phyloP scores from a whole-genome alignment of 1,140 invertebrate species.

The Pseudobourletiella spinata region DNA sequence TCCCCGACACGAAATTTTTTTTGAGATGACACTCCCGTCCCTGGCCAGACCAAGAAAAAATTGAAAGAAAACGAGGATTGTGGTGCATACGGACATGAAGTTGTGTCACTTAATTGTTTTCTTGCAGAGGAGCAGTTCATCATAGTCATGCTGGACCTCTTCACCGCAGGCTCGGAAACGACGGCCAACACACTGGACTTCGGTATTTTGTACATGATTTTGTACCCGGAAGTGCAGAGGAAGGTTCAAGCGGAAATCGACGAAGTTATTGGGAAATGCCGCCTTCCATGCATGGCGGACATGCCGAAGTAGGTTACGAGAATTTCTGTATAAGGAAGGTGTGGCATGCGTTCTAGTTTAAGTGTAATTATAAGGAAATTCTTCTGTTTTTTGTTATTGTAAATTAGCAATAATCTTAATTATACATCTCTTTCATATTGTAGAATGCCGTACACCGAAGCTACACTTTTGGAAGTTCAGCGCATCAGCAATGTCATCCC shows the following conservation, averaged over 20 bases:
- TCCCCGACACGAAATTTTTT: too few relatives aligned
- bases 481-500: conserved; percentile 68
- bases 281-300: neutral
- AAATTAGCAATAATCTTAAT: too few relatives aligned
- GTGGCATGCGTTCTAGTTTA: neutral
- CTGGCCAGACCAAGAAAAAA: too few relatives aligned
- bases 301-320: neutral
- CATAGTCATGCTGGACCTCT: conserved; percentile 33
- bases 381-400: too few relatives aligned
- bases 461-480: conserved; percentile 62
- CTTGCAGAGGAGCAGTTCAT: conserved; percentile 33
- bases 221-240: conserved; percentile 44
- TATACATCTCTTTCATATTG: neutral
- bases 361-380: too few relatives aligned
- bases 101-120: too few relatives aligned
- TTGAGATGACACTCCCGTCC: too few relatives aligned
- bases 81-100: too few relatives aligned
- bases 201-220: conserved; percentile 44
- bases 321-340: neutral
- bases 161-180: conserved; percentile 26
- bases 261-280: conserved; percentile 35
- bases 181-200: conserved; percentile 39
- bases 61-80: too few relatives aligned
- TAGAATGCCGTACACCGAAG: conserved; percentile 70
- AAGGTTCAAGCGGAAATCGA: conserved; percentile 46